A percentile compares a stretch with the other conserved stretches of the same genome.
phyloP scores from a whole-genome alignment of 1,140 invertebrate species.

The Zaprionus gabonicus region DNA sequence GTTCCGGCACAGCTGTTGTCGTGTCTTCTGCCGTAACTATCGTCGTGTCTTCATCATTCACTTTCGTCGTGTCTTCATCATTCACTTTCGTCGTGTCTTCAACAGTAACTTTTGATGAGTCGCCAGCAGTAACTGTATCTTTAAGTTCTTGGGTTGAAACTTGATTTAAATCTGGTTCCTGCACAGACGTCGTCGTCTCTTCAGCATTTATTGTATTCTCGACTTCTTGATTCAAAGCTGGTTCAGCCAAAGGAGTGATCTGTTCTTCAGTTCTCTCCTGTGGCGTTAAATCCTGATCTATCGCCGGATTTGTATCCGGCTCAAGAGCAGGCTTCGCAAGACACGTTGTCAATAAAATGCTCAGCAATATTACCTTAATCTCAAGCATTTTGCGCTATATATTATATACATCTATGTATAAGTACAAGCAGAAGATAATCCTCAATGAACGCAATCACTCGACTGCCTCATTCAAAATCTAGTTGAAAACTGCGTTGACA shows the following conservation, averaged over 20 bases:
- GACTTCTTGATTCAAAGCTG: no score
- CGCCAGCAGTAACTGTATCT: no score
- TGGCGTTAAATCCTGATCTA: background rate
- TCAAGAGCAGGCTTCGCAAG: constrained; percentile 34
- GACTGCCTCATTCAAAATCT: constrained; percentile 46
- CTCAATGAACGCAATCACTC: constrained; percentile 3
- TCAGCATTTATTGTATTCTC: no score
- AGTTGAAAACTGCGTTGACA: constrained; percentile 48
- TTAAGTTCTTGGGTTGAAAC: background rate
- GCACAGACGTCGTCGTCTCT: no score
- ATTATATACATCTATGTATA: background rate
- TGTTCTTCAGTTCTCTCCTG: no score
- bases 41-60: background rate
- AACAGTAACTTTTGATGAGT: no score
- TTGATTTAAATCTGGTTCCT: no score
- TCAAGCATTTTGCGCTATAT: constrained; percentile 40
- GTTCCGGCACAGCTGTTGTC: background rate
- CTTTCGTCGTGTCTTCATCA: background rate
- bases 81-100: background rate
- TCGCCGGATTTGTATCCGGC: background rate
- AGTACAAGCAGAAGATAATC: background rate
- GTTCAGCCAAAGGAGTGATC: no score
- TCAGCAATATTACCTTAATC: constrained; percentile 27
- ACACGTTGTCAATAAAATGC: constrained; percentile 10
- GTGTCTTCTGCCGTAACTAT: background rate